These are phyloP conservation scores for Protodeltote pygarga DNA, from an alignment of 2,888 invertebrate species.

Conservation along the genomic window DNA sequence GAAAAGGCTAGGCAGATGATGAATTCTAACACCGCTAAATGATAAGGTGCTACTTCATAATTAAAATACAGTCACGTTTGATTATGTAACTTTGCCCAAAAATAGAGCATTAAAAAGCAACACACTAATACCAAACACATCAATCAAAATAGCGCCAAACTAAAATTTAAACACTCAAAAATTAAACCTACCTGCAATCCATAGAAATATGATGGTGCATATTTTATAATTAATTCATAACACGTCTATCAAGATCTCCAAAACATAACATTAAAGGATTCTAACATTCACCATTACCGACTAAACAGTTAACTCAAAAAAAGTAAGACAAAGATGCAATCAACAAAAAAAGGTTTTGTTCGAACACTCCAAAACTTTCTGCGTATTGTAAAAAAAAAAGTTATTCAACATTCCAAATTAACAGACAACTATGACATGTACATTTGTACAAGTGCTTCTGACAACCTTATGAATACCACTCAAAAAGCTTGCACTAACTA, in stretches of 20 bases:
- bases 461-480: slow-evolving; percentile 51
- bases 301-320: slow-evolving; percentile 42
- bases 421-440: slow-evolving; percentile 84
- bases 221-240: slow-evolving; percentile 14
- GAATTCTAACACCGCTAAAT: too few relatives aligned
- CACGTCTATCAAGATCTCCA: slow-evolving; percentile 4
- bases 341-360: slow-evolving; percentile 66
- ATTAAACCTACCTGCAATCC: too few relatives aligned
- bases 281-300: slow-evolving; percentile 6
- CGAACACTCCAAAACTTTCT: slow-evolving; percentile 64
- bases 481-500: background rate
- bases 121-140: too few relatives aligned
- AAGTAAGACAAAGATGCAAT: slow-evolving; percentile 70
- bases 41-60: too few relatives aligned
- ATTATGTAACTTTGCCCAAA: too few relatives aligned
- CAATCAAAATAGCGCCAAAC: too few relatives aligned
- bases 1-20: too few relatives aligned
- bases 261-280: slow-evolving; percentile 21
- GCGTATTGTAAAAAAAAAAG: slow-evolving; percentile 72
- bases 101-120: too few relatives aligned
- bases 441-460: slow-evolving; percentile 80
- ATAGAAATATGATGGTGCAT: background rate
- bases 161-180: too few relatives aligned
- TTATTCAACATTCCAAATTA: slow-evolving; percentile 76
- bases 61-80: too few relatives aligned